Evolutionary conservation across 2,797 vertebrate species (phyloP).

Genomic region (Hemibagrus guttatus): DNA sequence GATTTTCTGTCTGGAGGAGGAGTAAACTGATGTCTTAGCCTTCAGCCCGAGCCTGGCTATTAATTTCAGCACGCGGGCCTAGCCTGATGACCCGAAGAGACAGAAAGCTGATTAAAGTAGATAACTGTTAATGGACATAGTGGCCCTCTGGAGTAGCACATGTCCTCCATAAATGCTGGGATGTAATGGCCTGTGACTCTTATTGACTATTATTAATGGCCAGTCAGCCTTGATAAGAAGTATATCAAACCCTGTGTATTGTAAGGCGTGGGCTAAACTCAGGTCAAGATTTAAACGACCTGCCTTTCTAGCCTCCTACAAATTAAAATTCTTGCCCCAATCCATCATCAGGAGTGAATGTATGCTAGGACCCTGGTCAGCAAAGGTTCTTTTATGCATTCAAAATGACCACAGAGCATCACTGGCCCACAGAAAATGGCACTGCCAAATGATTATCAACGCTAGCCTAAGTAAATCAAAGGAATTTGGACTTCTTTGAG

Average conservation of each 20-base stretch:
- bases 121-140: constrained; percentile 60
- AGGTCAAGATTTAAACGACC: constrained; percentile 38
- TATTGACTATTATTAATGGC: constrained; percentile 58
- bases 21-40: constrained; percentile 60
- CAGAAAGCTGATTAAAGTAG: constrained; percentile 58
- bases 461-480: constrained; percentile 58
- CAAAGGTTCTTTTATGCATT: constrained; percentile 43
- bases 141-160: constrained; percentile 54
- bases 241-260: constrained; percentile 50
- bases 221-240: constrained; percentile 56
- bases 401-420: constrained; percentile 34
- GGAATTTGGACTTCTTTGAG: constrained; percentile 62
- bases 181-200: constrained; percentile 59
- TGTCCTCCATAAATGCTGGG: constrained; percentile 54
- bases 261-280: constrained; percentile 39
- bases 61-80: constrained; percentile 57
- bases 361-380: constrained; percentile 35
- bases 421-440: constrained; percentile 33
- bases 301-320: constrained; percentile 24
- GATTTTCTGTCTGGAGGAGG: constrained; percentile 62
- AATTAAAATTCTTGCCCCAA: constrained; percentile 38
- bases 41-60: constrained; percentile 56
- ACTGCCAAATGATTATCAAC: constrained; percentile 50
- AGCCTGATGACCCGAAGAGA: constrained; percentile 57
- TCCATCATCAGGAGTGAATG: constrained; percentile 40